Base-by-base conservation (phyloP, 2,797 vertebrate species). In the Alectoris magna region DNA sequence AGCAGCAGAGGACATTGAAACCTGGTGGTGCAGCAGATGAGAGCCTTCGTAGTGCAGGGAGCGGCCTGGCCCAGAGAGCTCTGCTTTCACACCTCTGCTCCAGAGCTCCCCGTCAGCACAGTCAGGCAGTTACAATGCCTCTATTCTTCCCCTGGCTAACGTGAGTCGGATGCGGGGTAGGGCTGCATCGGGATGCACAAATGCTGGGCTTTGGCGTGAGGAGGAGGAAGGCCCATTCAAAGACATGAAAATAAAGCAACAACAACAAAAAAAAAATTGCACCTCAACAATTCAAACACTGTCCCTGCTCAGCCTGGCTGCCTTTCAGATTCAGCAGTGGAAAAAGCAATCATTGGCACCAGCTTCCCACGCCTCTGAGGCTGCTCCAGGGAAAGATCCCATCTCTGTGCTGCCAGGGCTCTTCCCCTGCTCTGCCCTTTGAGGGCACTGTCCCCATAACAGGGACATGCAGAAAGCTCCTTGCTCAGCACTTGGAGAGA, bases 171-270 rank as follows among this genome's bases (percentile, higher is more conserved):
- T 38, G 90, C 19, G 84, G 81, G 91, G 76, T 77, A 43, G 66
- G 71, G 78, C 80, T 72, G 89, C 85, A 59, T 89, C 49, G 44
- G 48, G 29, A 91, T 64, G 93, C 90, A 93, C 59, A 3, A 46
- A 51, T 4, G 49, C 24, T 36, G 43, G 51, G 14, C 29, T 63
- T 49, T 68, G 27, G 22, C 7, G 8, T 2, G 3, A 68, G 70
- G 39, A 92, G 66, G n/a, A 92, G 63, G 51, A 76, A 0, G 62
- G 68, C 64, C 71, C 90, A 71, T 84, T 82, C 91, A 70, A 60
- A 87, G 83, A 84, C 90, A 91, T 51, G 84, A 60, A 83, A 89
- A 71, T 53, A 88, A 94, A 90, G 23, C 56, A 44, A 78, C 78
- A 81, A 3, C 9, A 74, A 19, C 19, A 64, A 55, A 34, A 23